Percentiles rank a stretch among this genome's conserved stretches.
These are phyloP conservation scores for Ibycter americanus DNA, from an alignment of 2,797 vertebrate species.

Conservation along the genomic window DNA sequence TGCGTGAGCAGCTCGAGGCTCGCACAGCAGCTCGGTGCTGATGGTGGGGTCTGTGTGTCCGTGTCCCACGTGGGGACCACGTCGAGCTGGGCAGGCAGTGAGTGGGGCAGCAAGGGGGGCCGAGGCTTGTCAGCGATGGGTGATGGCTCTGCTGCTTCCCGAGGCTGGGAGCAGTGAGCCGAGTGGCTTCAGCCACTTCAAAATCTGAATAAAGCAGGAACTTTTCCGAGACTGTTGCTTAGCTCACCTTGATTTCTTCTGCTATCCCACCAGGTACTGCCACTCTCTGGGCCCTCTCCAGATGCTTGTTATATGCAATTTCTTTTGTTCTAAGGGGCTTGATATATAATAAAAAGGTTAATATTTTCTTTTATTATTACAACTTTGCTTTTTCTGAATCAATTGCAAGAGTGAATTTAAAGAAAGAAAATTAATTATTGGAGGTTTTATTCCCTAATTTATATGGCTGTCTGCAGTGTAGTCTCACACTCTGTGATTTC, in stretches of 20 bases:
- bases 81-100: fast-evolving
- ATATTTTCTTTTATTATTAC: background rate
- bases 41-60: fast-evolving
- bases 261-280: background rate
- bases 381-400: background rate
- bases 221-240: background rate
- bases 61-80: fast-evolving
- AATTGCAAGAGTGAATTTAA: background rate
- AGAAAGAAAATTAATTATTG: background rate
- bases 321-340: background rate
- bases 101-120: background rate
- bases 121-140: fast-evolving
- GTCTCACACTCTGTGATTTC: background rate
- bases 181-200: background rate
- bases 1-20: background rate
- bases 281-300: background rate
- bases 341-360: background rate
- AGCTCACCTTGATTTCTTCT: background rate
- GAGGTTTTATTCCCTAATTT: background rate
- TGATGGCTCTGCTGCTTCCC: background rate
- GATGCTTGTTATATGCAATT: background rate
- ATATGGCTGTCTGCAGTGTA: background rate
- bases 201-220: background rate
- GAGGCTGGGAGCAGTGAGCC: background rate
- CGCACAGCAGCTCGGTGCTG: fast-evolving